Evolutionary conservation across 2,888 invertebrate species (phyloP), one percentile per base, ranked within the genome.

Genomic region (Torymus auratus): DNA sequence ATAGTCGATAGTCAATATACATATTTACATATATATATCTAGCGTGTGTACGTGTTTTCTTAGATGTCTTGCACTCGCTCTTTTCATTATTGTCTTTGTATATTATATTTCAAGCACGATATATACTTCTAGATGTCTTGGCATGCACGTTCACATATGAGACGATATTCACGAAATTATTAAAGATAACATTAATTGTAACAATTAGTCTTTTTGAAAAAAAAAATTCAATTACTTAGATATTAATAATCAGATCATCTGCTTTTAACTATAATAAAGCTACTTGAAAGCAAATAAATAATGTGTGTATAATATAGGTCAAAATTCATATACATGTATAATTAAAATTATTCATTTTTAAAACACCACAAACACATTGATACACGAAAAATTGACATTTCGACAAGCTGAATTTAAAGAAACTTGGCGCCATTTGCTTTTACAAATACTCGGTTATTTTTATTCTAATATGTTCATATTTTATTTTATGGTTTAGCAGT

Each of bases 21-120:
- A n/a, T 85, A 84, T 84, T 84, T 78, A 67, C 52, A 73, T 67
- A 67, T 77, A 65, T 53, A 73, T 70, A 81, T 72, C 53, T 80
- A 84, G 83, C 84, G 88, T 88, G 87, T 89, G 85, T 89, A 88
- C 88, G 88, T 89, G 87, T 88, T 87, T 88, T 87, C 84, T 88
- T 90, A 89, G 88, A 90, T 90, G 89, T 90, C 86, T 87, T 90
- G 90, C 90, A 90, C 89, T 88, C 86, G 87, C 86, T 88, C 86
- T 87, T 85, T 86, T 86, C 84, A 80, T 85, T 87, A 85, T 87
- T 86, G 81, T 86, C 84, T 85, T 86, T 86, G 74, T 80, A 83
- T 23, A 82, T 83, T 78, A 67, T 75, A 82, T 83, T 84, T 84
- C 69, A 83, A 85, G 86, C 85, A 86, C 84, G 86, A 86, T 84